Percentiles rank a stretch among this genome's conserved stretches.
Conservation (phyloP, 2,888 invertebrate genomes). For the Spialia ferax region DNA sequence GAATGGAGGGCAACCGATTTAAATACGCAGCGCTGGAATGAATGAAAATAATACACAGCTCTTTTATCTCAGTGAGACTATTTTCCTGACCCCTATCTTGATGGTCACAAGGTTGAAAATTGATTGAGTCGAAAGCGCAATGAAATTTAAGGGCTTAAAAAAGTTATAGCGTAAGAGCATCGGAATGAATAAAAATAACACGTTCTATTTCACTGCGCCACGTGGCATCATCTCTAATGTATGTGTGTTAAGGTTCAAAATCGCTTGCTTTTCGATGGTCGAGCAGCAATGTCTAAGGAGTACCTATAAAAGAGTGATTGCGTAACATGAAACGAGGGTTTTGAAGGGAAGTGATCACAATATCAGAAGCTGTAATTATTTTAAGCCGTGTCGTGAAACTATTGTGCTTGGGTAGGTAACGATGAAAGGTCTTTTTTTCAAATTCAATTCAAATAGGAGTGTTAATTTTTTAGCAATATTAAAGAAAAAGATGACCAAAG, state of each 20-base stretch:
- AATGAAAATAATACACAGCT: slow-evolving; percentile 69
- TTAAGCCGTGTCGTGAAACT: slow-evolving; percentile 4
- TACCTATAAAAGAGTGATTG: slow-evolving; percentile 71
- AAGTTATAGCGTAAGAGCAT: slow-evolving; percentile 25
- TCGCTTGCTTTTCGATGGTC: neutral
- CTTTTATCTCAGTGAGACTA: slow-evolving; percentile 5
- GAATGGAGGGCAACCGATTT: slow-evolving; percentile 78
- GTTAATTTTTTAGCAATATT: too few species aligned
- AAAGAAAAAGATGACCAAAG: too few species aligned
- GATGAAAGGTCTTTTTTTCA: too few species aligned
- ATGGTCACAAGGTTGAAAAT: slow-evolving; percentile 15
- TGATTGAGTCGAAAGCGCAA: neutral
- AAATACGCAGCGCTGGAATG: slow-evolving; percentile 77
- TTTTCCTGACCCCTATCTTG: neutral
- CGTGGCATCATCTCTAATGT: neutral
- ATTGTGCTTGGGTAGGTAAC: slow-evolving; percentile 15
- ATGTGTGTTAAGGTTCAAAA: slow-evolving; percentile 2
- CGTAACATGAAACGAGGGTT: slow-evolving; percentile 69
- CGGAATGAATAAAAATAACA: slow-evolving; percentile 36
- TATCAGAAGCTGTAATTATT: slow-evolving; percentile 33
- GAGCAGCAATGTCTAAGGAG: slow-evolving; percentile 7
- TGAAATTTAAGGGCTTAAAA: slow-evolving; percentile 14
- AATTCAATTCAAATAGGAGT: too few species aligned
- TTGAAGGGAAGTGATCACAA: slow-evolving; percentile 47
- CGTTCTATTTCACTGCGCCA: slow-evolving; percentile 7